Conservation (phyloP, 2,797 vertebrate species). For the Hybognathus amarus region DNA sequence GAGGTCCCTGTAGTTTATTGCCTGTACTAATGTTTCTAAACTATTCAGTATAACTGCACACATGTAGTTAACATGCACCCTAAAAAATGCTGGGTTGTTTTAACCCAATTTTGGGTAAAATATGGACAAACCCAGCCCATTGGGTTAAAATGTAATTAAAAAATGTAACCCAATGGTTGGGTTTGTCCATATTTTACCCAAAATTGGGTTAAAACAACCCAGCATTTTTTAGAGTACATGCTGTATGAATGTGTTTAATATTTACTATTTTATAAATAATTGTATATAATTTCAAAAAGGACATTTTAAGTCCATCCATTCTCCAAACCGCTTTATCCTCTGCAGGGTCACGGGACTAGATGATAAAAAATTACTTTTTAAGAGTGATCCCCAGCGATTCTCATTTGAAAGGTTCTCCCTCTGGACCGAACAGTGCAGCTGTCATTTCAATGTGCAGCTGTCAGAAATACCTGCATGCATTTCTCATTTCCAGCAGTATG, state of each 20-base stretch:
- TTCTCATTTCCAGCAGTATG: conserved; percentile 2
- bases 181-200: too few species aligned
- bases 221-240: too few species aligned
- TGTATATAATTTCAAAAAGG: not conserved
- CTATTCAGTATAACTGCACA: not conserved
- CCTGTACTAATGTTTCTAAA: not conserved
- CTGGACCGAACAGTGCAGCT: not conserved
- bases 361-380: not conserved
- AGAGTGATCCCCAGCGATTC: conserved; percentile 3
- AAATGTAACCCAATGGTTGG: too few species aligned
- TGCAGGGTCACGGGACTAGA: not conserved
- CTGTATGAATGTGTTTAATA: not conserved
- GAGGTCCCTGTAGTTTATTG: not conserved
- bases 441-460: conserved; percentile 21
- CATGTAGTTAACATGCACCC: not conserved
- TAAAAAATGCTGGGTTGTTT: too few species aligned
- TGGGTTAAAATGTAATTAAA: too few species aligned
- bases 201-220: too few species aligned
- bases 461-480: conserved; percentile 15
- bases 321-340: not conserved
- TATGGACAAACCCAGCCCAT: too few species aligned
- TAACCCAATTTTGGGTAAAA: too few species aligned
- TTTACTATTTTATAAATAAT: not conserved
- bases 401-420: conserved; percentile 33
- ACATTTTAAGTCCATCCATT: not conserved